Evolutionary conservation across 1,140 invertebrate genomes (phyloP), one percentile per base, ranked within the genome.

Genomic region (Drosophila nannoptera): DNA sequence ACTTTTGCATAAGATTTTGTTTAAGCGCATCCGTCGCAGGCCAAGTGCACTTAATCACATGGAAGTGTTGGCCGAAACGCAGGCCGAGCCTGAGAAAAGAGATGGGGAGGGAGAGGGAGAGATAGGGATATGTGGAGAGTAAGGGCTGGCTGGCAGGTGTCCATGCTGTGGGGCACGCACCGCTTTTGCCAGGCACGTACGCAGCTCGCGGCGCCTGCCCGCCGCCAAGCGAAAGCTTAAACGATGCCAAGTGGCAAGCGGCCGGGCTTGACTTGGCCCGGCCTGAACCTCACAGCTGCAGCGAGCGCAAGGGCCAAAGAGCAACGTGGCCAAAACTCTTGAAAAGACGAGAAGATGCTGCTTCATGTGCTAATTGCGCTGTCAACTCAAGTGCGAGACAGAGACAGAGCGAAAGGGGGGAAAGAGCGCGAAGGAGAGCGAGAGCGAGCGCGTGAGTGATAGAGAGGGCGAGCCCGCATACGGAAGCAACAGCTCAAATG

Each of bases 301-400:
- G 55, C 65, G 14, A 56, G 55, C 65, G 14, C 50, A 45, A 56
- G 78, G 61, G 70, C 63, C 49, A 54, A 48, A 53, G 32, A 62
- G 66, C 77, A 69, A 63, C 70, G 54, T 67, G 64, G 63, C 71
- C 65, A 70, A 58, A 69, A 67, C 80, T 73, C 80, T 84, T 84
- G 38, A 84, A 76, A 68, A 63, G 80, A 62, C 49, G 73, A 84
- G 80, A 80, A 84, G 77, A 77, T 81, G 81, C 76, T 84, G 80
- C 81, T 86, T 84, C 77, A 86, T 84, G 81, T 84, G 81, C 81
- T 84, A 84, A 84, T 84, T 86, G 81, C 81, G 77, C 77, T 84
- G 81, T 86, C 81, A 81, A 86, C 73, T 84, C 67, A 84, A 83
- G 32, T 16, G 40, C 40, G 46, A 59, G 46, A 40, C 7, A 42